Conservation (phyloP, 2,113 vertebrate species). For the Sebastes fasciatus region DNA sequence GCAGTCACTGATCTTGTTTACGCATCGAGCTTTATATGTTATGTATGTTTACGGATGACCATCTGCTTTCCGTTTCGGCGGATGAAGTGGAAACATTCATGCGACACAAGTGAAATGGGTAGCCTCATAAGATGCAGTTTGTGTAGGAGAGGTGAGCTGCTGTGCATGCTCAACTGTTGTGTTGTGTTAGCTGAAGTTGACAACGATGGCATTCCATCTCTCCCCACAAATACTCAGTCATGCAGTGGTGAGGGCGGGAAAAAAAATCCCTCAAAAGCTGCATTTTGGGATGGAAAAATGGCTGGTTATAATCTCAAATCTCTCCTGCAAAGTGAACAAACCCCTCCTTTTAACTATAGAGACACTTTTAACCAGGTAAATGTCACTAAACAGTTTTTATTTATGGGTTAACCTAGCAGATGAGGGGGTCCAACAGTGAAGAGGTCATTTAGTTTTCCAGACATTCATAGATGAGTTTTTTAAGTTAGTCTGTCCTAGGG, state of each 20-base stretch:
- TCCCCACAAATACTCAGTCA: constrained; percentile 31
- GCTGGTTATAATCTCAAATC: constrained; percentile 1
- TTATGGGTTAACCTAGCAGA: not conserved
- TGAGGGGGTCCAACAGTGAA: not conserved
- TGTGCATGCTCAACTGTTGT: constrained; percentile 62
- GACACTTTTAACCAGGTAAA: constrained; percentile 6
- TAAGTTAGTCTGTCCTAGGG: no score
- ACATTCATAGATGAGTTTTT: not conserved
- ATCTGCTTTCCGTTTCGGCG: constrained; percentile 68
- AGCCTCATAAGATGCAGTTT: constrained; percentile 37
- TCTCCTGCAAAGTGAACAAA: constrained; percentile 13
- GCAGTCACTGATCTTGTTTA: constrained; percentile 67
- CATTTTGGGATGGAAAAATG: constrained; percentile 22
- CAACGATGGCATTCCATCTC: constrained; percentile 47
- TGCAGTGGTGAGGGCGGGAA: fast-evolving
- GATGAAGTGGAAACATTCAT: constrained; percentile 58
- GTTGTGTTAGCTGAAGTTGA: constrained; percentile 61
- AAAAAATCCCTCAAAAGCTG: constrained; percentile 24
- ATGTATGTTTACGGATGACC: constrained; percentile 62
- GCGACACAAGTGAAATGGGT: constrained; percentile 49
- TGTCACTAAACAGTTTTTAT: not conserved
- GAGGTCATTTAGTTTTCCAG: not conserved
- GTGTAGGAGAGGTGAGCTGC: constrained; percentile 60
- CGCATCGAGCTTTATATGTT: constrained; percentile 47
- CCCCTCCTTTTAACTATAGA: not conserved